Conservation (phyloP, 2,888 invertebrate species). For the Leptopilina syphax region DNA sequence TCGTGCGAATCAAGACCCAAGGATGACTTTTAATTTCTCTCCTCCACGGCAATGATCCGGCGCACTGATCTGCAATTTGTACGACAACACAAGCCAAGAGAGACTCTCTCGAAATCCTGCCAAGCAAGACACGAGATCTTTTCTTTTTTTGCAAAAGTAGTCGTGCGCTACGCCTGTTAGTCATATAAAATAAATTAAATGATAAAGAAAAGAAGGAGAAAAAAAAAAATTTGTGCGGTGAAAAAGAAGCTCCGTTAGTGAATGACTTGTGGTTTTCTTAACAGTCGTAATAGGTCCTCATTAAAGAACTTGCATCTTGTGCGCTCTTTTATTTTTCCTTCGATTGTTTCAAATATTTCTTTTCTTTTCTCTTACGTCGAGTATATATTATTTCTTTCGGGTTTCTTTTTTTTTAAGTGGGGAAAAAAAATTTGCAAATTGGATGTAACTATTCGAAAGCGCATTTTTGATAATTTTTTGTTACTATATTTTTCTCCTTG, state of each 20-base stretch:
- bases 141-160: not conserved
- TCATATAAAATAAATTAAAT: constrained; percentile 35
- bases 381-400: not conserved
- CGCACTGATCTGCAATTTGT: constrained; percentile 31
- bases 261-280: constrained; percentile 37
- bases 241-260: constrained; percentile 28
- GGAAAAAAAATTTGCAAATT: too few relatives aligned
- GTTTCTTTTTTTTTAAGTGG: too few relatives aligned
- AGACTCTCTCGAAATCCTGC: not conserved
- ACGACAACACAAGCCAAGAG: not conserved
- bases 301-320: not conserved
- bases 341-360: not conserved
- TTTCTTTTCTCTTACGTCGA: not conserved
- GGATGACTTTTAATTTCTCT: constrained; percentile 38
- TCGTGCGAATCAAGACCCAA: constrained; percentile 23
- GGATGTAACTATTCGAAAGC: too few relatives aligned
- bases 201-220: constrained; percentile 3
- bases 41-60: not conserved
- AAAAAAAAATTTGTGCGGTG: constrained; percentile 15
- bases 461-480: too few relatives aligned
- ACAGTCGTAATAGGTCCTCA: constrained; percentile 21
- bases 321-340: not conserved
- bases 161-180: not conserved
- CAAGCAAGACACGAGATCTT: constrained; percentile 19
- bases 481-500: too few relatives aligned